Base-by-base conservation (phyloP, 2,113 vertebrate genomes). In the Neogobius melanostomus region DNA sequence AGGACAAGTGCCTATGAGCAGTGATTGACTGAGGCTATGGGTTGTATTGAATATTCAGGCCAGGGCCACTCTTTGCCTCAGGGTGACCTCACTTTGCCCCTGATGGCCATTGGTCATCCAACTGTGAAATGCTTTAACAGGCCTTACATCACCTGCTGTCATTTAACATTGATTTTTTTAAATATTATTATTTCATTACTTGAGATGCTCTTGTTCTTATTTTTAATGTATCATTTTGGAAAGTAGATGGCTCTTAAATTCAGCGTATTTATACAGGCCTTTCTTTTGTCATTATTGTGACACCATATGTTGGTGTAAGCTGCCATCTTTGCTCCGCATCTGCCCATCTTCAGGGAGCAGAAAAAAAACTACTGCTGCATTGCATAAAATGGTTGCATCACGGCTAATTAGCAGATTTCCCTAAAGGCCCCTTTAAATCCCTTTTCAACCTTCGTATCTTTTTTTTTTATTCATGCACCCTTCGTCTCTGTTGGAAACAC, bases 81-180 rank as follows among this genome's bases (percentile, higher is more conserved):
- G 50, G 56, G 21, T 84, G 77, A 84, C 85, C 83, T 81, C 43
- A 1, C 66, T 62, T 67, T 77, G 69, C 61, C 59, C 72, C 68
- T 81, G 50, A 74, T 74, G 66, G 81, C 82, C 86, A 80, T 71
- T 77, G 77, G 80, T 90, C 85, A 87, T 85, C 84, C 86, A 78
- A 74, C 66, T 78, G 74, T 81, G 84, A 90, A 89, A 89, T 85
- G 74, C 74, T 43, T 64, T 67, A 75, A 68, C 80, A 83, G 76
- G 72, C 80, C 79, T 82, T 67, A 76, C 79, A 80, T 85, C 75
- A 69, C 71, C 71, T 67, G 51, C 46, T 71, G 63, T 56, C 68
- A 81, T 88, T 65, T 64, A 64, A 77, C 75, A 66, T 54, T 14
- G 8, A 81, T 65, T 56, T 74, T 64, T 48, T 36, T 36, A 21